Percentiles rank a stretch among this genome's conserved stretches.
Evolutionary conservation across 2,888 invertebrate species (phyloP).

Genomic region (Heteropelma amictum): DNA sequence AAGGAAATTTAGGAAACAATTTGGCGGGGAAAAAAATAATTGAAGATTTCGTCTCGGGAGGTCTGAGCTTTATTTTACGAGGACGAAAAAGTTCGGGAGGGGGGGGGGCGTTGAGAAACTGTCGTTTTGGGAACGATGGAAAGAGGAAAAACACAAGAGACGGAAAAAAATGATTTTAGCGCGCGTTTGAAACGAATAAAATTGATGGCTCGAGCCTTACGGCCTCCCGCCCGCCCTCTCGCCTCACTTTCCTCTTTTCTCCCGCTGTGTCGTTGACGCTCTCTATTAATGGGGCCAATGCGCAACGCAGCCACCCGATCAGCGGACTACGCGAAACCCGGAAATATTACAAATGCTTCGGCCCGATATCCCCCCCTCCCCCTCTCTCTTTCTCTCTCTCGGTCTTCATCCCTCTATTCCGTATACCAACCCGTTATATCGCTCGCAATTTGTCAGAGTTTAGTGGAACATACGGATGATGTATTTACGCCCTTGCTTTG

Average conservation of each 20-base stretch:
- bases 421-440: conserved; percentile 40
- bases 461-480: conserved; percentile 45
- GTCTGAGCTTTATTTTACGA: no score
- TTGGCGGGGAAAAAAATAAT: no score
- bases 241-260: no score
- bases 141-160: neutral
- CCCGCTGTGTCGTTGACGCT: conserved; percentile 54
- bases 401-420: neutral
- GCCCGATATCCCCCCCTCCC: conserved; percentile 10
- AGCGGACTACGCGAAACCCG: conserved; percentile 46
- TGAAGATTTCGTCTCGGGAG: no score
- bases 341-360: conserved; percentile 52
- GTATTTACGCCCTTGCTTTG: conserved; percentile 45
- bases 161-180: conserved; percentile 2
- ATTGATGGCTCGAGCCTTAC: conserved; percentile 32
- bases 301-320: conserved; percentile 44
- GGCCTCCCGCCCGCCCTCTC: conserved; percentile 34
- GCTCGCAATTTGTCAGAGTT: conserved; percentile 54
- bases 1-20: no score
- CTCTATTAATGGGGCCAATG: conserved; percentile 52
- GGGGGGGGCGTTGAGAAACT: no score
- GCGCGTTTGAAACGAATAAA: conserved; percentile 34
- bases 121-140: neutral
- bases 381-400: neutral
- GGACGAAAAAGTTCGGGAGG: conserved; percentile 7